Evolutionary conservation across 1,140 invertebrate species (phyloP).

Genomic region (Mizuhopecten yessoensis): DNA sequence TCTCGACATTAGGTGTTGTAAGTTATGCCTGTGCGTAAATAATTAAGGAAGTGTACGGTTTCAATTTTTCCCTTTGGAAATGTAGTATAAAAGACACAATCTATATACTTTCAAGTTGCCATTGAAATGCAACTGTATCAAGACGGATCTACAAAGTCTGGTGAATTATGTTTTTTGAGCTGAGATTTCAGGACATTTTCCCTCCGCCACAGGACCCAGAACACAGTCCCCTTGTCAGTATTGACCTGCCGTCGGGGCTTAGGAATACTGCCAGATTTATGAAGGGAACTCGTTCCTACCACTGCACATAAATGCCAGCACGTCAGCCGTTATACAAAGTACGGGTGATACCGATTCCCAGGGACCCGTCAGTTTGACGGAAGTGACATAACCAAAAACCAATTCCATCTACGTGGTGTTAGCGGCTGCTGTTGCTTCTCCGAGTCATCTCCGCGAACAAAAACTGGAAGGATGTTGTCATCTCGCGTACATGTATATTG

Average conservation of each 20-base stretch:
- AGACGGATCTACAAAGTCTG: background rate
- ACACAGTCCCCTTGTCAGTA: background rate
- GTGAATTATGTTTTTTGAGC: background rate
- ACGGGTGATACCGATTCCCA: background rate
- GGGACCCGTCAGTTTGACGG: background rate
- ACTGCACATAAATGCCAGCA: constrained; percentile 31
- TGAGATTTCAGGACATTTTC: background rate
- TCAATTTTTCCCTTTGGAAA: no score
- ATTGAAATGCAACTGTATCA: constrained; percentile 12
- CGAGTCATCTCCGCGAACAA: constrained; percentile 27
- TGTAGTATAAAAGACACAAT: no score
- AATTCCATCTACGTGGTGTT: constrained; percentile 27
- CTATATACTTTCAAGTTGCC: background rate
- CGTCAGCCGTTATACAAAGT: constrained; percentile 8
- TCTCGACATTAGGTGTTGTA: no score
- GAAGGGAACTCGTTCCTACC: constrained; percentile 14
- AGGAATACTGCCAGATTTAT: constrained; percentile 38
- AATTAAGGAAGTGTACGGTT: no score
- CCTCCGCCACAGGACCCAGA: background rate
- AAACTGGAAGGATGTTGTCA: constrained; percentile 18
- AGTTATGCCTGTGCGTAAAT: no score
- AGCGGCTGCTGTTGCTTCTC: background rate
- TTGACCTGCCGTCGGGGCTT: background rate
- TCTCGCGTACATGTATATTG: background rate
- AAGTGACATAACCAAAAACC: constrained; percentile 37